These are phyloP conservation scores for Leptosomus discolor DNA, from an alignment of 2,113 vertebrate species.

Conservation along the genomic window DNA sequence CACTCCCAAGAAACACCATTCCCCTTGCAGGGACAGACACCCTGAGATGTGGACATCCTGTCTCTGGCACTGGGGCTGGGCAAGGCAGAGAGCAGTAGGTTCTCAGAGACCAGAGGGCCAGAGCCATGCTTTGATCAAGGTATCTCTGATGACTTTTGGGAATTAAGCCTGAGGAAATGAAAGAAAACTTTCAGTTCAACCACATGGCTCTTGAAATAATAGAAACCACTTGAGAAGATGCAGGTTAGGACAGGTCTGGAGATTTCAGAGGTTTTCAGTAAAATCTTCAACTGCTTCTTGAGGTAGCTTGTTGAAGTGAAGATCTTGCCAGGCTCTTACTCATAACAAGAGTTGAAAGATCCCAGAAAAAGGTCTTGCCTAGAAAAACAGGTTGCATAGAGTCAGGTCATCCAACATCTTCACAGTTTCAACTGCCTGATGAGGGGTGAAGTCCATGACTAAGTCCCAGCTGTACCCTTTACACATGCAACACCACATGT, in stretches of 20 bases:
- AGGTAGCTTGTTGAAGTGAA: not conserved
- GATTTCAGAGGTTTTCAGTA: constrained; percentile 20
- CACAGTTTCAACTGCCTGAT: not conserved
- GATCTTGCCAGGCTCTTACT: not conserved
- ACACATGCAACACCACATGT: not conserved
- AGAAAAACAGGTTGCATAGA: not conserved
- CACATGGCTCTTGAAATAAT: not conserved
- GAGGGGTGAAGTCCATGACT: not conserved
- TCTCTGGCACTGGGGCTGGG: not conserved
- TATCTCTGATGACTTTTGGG: not conserved
- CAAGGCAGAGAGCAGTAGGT: not conserved
- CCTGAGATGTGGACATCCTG: not conserved
- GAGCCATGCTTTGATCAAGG: not conserved
- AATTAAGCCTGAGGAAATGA: not conserved
- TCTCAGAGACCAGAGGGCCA: not conserved
- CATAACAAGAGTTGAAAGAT: not conserved
- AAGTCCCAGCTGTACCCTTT: not conserved
- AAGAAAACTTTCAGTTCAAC: not conserved
- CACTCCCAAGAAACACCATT: not conserved
- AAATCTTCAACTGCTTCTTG: not conserved
- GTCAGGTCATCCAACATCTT: not conserved
- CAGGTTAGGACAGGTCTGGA: constrained; percentile 24
- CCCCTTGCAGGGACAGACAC: not conserved
- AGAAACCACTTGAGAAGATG: constrained; percentile 23
- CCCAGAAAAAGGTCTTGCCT: not conserved